A percentile compares a stretch with the other conserved stretches of the same genome.
Evolutionary conservation across 2,797 vertebrate species (phyloP).

Genomic region (Apodemus agrarius): DNA sequence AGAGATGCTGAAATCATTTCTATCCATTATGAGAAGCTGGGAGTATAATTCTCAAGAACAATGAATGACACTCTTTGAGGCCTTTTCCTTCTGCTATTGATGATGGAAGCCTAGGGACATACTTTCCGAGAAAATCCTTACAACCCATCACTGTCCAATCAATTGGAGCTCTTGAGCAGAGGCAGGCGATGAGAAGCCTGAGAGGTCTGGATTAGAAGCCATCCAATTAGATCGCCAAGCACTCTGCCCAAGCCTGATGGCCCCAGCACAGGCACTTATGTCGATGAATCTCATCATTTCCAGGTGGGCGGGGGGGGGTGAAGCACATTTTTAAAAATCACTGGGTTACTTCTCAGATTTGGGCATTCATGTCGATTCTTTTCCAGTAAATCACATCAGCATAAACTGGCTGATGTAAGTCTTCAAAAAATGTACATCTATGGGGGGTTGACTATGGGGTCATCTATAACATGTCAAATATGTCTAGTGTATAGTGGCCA

Average conservation of each 20-base stretch:
- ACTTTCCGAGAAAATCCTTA: slow-evolving; percentile 71
- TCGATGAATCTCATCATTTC: slow-evolving; percentile 37
- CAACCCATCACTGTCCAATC: slow-evolving; percentile 64
- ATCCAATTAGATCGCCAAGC: slow-evolving; percentile 53
- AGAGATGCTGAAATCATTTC: slow-evolving; percentile 55
- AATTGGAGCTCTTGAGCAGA: slow-evolving; percentile 57
- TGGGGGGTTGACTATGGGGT: slow-evolving; percentile 54
- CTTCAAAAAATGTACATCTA: slow-evolving; percentile 43
- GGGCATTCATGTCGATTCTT: neutral
- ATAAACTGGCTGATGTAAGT: neutral
- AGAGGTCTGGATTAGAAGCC: slow-evolving; percentile 47
- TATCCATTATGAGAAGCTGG: slow-evolving; percentile 64
- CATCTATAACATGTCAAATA: slow-evolving; percentile 53
- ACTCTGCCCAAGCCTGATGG: neutral
- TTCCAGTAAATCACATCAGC: slow-evolving; percentile 41
- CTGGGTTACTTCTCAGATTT: slow-evolving; percentile 54
- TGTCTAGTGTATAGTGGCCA: slow-evolving; percentile 41
- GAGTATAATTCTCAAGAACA: slow-evolving; percentile 57
- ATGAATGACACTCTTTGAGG: slow-evolving; percentile 44
- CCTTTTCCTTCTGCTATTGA: slow-evolving; percentile 49
- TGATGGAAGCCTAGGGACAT: slow-evolving; percentile 28
- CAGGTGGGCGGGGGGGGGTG: neutral
- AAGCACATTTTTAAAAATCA: neutral
- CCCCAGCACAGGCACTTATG: neutral
- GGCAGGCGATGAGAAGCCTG: slow-evolving; percentile 9